Evolutionary conservation across 2,888 invertebrate species (phyloP), one percentile per base, ranked within the genome.

Genomic region (Deilephila elpenor): DNA sequence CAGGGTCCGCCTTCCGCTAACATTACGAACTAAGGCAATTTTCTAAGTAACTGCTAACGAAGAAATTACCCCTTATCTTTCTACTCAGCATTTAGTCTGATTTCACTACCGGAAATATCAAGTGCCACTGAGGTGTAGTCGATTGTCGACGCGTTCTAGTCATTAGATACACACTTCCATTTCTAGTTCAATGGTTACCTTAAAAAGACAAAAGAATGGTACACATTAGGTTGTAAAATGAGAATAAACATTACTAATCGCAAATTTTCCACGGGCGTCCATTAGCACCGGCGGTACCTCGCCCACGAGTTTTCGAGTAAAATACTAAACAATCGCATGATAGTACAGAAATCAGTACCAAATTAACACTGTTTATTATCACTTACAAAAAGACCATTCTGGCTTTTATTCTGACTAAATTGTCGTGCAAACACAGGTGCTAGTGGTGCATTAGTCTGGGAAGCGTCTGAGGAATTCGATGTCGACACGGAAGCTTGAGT

Each of bases 351-450:
- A 71, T 71, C 60, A 71, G 60, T 60, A 60, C 60, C 71, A 60
- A 71, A 73, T 73, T 73, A 70, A 70, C 70, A 59, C 70, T 60
- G 44, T 60, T 73, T 73, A 73, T 59, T 67, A 70, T 67, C 70
- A 67, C 67, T 67, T 44, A 67, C 59, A 60, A 51, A 67, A 60
- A 73, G 70, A 70, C 70, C 44, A 37, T 51, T 70, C 60, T 59
- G 44, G 60, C 73, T 73, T 73, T 73, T 73, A 73, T 73, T 73
- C 73, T 60, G 67, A 73, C 67, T 73, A 73, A 70, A 70, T 59
- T 73, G 56, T 70, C 70, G 32, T 59, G 59, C 56, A 70, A 73
- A 73, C 73, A 73, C 73, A 73, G 70, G 67, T 73, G 73, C 60
- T 37, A 70, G 62, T 32, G 32, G 71, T 32, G 25, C 51, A 51